phyloP scores from a whole-genome alignment of 2,113 vertebrate species.

The Amazona vittata region DNA sequence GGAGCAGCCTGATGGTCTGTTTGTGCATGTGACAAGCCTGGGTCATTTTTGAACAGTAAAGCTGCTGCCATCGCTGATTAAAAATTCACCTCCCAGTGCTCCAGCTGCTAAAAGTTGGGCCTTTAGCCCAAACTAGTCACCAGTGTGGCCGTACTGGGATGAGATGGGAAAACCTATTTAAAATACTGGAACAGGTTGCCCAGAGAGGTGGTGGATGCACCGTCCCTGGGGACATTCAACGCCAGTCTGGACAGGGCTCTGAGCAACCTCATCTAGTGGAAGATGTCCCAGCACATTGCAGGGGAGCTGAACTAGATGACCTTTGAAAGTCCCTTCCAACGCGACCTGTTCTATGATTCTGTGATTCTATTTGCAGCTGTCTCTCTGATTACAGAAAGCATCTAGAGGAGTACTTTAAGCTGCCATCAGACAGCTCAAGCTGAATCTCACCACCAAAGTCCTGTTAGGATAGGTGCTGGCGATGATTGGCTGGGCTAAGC shows the following conservation, averaged over 20 bases:
- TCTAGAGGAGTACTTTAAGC: background rate
- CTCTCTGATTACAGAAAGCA: background rate
- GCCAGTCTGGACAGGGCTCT: background rate
- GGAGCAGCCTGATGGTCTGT: background rate
- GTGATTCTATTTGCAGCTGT: background rate
- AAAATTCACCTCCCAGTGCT: background rate
- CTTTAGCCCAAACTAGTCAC: background rate
- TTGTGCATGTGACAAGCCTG: background rate
- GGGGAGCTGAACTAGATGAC: background rate
- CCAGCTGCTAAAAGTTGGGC: background rate
- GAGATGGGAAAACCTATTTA: background rate
- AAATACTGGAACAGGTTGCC: background rate
- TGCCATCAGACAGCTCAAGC: background rate
- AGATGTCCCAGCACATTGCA: background rate
- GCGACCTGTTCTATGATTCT: background rate
- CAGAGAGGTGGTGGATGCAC: background rate
- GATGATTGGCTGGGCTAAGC: background rate
- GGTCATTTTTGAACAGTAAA: background rate
- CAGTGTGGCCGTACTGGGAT: background rate
- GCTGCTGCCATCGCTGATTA: background rate
- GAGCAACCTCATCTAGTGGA: background rate
- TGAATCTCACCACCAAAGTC: accelerated
- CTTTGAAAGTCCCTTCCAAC: background rate
- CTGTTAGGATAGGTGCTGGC: accelerated
- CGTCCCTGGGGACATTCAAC: background rate